Evolutionary conservation across 2,113 vertebrate species (phyloP).

Genomic region (Sialia sialis): DNA sequence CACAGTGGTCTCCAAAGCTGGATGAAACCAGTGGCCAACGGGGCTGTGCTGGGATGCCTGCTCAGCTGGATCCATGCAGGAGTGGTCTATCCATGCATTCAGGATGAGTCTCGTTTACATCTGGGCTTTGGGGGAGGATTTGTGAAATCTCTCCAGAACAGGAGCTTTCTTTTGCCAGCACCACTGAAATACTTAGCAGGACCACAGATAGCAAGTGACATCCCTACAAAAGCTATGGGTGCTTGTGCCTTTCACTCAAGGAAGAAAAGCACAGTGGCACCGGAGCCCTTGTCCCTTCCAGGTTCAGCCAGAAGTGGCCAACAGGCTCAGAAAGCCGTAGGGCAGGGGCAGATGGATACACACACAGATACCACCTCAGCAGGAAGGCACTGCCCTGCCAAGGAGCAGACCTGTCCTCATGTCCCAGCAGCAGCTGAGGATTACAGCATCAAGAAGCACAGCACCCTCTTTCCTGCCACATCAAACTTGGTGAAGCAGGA

Average conservation of each 20-base stretch:
- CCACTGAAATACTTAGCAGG: background rate
- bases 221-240: background rate
- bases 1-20: background rate
- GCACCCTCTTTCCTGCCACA: background rate
- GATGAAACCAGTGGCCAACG: background rate
- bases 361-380: background rate
- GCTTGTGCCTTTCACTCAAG: background rate
- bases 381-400: background rate
- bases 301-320: background rate
- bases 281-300: accelerated
- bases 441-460: background rate
- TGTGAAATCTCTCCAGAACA: background rate
- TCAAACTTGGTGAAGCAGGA: background rate
- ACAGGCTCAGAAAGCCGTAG: background rate
- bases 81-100: background rate
- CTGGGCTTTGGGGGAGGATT: background rate
- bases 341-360: background rate
- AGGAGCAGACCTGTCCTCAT: background rate
- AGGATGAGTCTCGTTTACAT: background rate
- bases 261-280: background rate
- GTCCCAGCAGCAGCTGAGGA: background rate
- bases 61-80: background rate
- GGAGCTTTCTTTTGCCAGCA: background rate
- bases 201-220: accelerated
- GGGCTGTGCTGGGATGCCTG: background rate